Evolutionary conservation across 2,888 invertebrate species (phyloP).

Genomic region (Parthenolecanium corni): DNA sequence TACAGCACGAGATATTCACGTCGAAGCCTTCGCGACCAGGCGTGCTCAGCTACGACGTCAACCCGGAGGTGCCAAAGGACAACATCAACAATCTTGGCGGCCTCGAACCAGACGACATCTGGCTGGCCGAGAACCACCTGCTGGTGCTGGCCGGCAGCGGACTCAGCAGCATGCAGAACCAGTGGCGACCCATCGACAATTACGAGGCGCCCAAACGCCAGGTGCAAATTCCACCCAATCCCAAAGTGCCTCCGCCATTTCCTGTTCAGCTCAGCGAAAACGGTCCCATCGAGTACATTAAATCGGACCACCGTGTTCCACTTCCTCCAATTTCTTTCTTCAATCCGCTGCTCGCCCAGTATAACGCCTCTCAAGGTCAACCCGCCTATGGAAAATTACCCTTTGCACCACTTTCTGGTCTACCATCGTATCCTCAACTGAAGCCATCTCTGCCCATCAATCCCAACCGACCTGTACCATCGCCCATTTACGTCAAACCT

Average conservation of each 20-base stretch:
- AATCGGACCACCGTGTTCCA: constrained; percentile 60
- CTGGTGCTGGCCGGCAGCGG: constrained; percentile 68
- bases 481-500: constrained; percentile 31
- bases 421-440: constrained; percentile 44
- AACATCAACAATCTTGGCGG: constrained; percentile 69
- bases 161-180: constrained; percentile 42
- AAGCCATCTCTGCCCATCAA: constrained; percentile 38
- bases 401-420: constrained; percentile 48
- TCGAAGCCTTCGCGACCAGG: constrained; percentile 61
- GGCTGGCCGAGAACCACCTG: constrained; percentile 80
- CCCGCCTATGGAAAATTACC: constrained; percentile 45
- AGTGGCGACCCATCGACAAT: constrained; percentile 72
- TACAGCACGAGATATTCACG: constrained; percentile 67
- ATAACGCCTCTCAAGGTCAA: constrained; percentile 2
- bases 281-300: constrained; percentile 74
- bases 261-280: constrained; percentile 76
- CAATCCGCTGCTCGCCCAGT: constrained; percentile 22
- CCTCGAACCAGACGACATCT: constrained; percentile 71
- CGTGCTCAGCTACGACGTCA: constrained; percentile 66
- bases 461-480: constrained; percentile 39
- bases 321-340: constrained; percentile 42
- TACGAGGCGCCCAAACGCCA: constrained; percentile 71
- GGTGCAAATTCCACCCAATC: constrained; percentile 70
- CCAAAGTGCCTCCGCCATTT: constrained; percentile 83
- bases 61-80: constrained; percentile 70